Evolutionary conservation across 2,113 vertebrate genomes (phyloP).

Genomic region (Anhinga rufa): DNA sequence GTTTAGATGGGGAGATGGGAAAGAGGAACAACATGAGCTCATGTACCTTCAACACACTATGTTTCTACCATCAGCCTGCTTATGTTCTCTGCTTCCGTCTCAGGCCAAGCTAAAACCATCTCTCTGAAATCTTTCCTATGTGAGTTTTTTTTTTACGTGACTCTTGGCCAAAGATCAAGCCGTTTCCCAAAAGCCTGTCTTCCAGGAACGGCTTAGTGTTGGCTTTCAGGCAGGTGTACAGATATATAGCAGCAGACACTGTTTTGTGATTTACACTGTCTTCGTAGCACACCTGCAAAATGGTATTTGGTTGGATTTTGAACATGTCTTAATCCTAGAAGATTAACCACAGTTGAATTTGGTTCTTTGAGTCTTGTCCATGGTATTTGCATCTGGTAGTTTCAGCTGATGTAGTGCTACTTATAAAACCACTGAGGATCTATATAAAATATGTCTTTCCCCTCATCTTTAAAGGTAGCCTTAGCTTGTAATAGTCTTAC

Average conservation of each 20-base stretch:
- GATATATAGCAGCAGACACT: background rate
- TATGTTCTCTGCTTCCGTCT: background rate
- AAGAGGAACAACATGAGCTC: background rate
- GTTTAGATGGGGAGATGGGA: background rate
- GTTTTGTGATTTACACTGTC: background rate
- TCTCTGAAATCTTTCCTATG: background rate
- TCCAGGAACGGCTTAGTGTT: background rate
- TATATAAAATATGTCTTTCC: background rate
- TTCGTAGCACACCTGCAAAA: background rate
- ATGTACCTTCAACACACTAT: fast-evolving
- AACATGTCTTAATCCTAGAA: background rate
- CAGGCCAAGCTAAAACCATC: background rate
- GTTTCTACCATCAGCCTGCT: background rate
- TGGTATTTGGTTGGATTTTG: background rate
- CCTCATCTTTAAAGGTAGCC: background rate
- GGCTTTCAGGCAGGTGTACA: background rate
- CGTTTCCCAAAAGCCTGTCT: background rate
- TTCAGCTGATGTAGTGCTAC: background rate
- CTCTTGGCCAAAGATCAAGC: background rate
- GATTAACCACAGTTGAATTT: background rate
- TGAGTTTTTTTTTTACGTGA: background rate
- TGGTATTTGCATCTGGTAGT: background rate
- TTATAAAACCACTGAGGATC: background rate
- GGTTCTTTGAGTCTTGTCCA: background rate
- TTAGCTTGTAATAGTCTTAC: background rate